Conservation (phyloP, 2,113 vertebrate species). For the Periophthalmus modestus region DNA sequence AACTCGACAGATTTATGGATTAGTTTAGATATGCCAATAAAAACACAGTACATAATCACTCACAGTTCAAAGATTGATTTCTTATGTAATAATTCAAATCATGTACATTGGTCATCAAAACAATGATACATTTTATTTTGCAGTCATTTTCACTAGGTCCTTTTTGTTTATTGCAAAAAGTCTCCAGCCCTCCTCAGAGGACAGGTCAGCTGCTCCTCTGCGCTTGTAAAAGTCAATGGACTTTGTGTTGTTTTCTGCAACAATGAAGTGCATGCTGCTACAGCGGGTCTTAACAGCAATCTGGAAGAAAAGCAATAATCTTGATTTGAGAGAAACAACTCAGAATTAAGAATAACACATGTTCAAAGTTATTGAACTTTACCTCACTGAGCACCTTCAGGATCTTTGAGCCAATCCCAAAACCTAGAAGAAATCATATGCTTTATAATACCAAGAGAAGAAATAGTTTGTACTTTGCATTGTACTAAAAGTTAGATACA, state of each 20-base stretch:
- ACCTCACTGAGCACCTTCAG: slow-evolving; percentile 81
- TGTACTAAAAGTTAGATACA: not conserved
- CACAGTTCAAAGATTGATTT: not conserved
- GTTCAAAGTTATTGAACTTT: slow-evolving; percentile 1
- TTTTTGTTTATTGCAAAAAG: slow-evolving; percentile 78
- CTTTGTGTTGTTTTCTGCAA: slow-evolving; percentile 76
- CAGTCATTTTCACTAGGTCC: slow-evolving; percentile 69
- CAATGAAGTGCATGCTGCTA: slow-evolving; percentile 82
- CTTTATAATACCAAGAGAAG: not conserved
- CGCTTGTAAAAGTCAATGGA: slow-evolving; percentile 74
- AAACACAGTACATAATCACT: not conserved
- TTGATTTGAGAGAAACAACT: not conserved
- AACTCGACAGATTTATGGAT: not conserved
- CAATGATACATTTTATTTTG: slow-evolving; percentile 49
- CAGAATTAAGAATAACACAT: not conserved
- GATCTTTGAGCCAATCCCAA: slow-evolving; percentile 76
- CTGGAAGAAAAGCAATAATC: slow-evolving; percentile 50
- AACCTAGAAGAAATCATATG: slow-evolving; percentile 63
- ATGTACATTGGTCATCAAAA: not conserved
- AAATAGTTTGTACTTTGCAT: not conserved
- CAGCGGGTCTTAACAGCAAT: slow-evolving; percentile 78
- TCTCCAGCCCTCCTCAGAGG: slow-evolving; percentile 77
- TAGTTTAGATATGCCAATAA: not conserved
- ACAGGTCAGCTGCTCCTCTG: slow-evolving; percentile 70
- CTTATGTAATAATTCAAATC: not conserved